A percentile compares a stretch with the other conserved stretches of the same genome.
Conservation (phyloP, 1,140 invertebrate species). For the Whitmania pigra region DNA sequence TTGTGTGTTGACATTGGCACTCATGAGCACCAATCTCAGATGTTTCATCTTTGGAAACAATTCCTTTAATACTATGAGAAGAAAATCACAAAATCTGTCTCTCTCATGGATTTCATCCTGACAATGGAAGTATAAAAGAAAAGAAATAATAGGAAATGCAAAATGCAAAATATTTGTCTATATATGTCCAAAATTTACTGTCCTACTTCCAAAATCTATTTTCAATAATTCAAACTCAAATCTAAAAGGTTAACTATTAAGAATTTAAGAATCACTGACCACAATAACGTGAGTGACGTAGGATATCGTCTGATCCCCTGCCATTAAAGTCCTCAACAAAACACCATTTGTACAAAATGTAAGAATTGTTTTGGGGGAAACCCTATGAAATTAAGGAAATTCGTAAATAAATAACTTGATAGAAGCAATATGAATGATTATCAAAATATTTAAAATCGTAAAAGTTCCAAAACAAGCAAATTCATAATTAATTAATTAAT, state of each 20-base stretch:
- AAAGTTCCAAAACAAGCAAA: not conserved
- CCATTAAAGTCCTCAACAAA: slow-evolving; percentile 69
- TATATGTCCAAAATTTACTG: not conserved
- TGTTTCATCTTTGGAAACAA: slow-evolving; percentile 57
- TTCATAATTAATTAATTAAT: not conserved
- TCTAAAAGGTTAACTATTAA: not conserved
- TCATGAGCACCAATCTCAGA: slow-evolving; percentile 79
- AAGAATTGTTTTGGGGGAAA: slow-evolving; percentile 64
- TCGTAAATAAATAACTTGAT: not conserved
- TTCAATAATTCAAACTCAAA: not conserved
- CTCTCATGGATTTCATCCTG: slow-evolving; percentile 91
- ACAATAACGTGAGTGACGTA: slow-evolving; percentile 77
- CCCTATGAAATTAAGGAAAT: slow-evolving; percentile 41
- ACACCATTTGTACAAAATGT: slow-evolving; percentile 86
- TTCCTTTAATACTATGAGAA: slow-evolving; percentile 70
- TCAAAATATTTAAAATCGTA: not conserved
- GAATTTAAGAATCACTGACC: slow-evolving; percentile 48
- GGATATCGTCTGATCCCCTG: slow-evolving; percentile 53
- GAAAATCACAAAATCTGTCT: slow-evolving; percentile 80
- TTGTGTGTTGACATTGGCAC: slow-evolving; percentile 65
- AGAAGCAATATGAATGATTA: not conserved
- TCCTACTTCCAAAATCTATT: not conserved
- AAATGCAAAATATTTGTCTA: not conserved
- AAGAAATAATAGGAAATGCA: not conserved
- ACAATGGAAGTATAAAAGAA: slow-evolving; percentile 6